Evolutionary conservation across 2,113 vertebrate genomes (phyloP).

Genomic region (Axis porcinus): DNA sequence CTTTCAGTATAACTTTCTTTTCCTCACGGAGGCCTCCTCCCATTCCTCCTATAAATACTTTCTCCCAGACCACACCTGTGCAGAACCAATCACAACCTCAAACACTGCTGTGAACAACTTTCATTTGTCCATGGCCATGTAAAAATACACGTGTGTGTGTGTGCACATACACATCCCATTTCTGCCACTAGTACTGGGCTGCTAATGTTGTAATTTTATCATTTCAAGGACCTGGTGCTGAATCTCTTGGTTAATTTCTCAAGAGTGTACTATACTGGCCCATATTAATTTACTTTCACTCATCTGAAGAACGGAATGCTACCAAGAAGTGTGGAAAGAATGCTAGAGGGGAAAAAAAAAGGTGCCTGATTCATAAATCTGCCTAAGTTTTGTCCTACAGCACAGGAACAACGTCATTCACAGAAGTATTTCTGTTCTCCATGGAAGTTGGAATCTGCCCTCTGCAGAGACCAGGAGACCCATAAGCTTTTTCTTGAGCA

Average conservation of each 20-base stretch:
- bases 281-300: neutral
- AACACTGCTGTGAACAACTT: constrained; percentile 7
- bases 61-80: neutral
- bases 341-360: neutral
- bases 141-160: neutral
- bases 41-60: neutral
- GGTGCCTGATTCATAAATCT: neutral
- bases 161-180: neutral
- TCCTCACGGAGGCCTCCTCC: neutral
- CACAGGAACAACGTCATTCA: neutral
- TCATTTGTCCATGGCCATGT: neutral
- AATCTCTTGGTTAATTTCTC: neutral
- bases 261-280: neutral
- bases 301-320: neutral
- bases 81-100: neutral
- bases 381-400: neutral
- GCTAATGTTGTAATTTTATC: neutral
- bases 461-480: neutral
- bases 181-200: neutral
- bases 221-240: constrained; percentile 18
- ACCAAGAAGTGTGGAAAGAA: neutral
- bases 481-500: neutral
- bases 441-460: neutral
- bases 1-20: neutral
- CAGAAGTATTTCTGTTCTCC: neutral